phyloP scores from a whole-genome alignment of 2,888 invertebrate species.

The Erpobdella octoculata region DNA sequence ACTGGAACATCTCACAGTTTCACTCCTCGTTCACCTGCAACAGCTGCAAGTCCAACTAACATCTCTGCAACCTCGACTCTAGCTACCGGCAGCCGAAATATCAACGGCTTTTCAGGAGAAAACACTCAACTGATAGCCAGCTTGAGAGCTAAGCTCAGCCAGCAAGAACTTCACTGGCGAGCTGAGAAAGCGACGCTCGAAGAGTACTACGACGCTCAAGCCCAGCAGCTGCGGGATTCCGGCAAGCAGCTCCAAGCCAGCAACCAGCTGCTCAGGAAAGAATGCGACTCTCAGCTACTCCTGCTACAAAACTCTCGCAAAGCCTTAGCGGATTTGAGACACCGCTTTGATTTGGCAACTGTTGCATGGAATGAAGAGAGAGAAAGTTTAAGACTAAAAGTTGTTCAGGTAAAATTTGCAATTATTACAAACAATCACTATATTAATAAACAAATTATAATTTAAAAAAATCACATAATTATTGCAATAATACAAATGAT shows the following conservation, averaged over 20 bases:
- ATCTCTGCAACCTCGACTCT: background rate
- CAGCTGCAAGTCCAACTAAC: too few species aligned
- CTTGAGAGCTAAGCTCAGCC: slow-evolving; percentile 29
- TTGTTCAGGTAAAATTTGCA: slow-evolving; percentile 14
- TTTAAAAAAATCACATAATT: background rate
- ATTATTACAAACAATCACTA: too few species aligned
- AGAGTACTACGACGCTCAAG: slow-evolving; percentile 31
- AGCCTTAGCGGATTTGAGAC: slow-evolving; percentile 35
- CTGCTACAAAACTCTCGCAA: slow-evolving; percentile 34
- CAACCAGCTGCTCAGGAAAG: slow-evolving; percentile 30
- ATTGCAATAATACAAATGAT: too few species aligned
- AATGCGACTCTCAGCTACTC: slow-evolving; percentile 33
- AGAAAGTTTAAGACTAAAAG: slow-evolving; percentile 20
- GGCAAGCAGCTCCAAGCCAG: slow-evolving; percentile 25
- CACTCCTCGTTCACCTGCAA: too few species aligned
- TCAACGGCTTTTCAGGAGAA: background rate
- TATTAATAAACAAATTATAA: background rate
- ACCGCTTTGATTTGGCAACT: slow-evolving; percentile 36
- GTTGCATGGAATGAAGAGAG: slow-evolving; percentile 45
- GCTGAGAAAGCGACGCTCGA: slow-evolving; percentile 34
- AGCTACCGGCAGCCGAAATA: background rate
- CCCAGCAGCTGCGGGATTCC: slow-evolving; percentile 27
- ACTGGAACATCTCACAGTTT: too few species aligned
- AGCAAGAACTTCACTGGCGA: slow-evolving; percentile 30
- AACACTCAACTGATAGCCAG: slow-evolving; percentile 7